Evolutionary conservation across 2,113 vertebrate species (phyloP).

Genomic region (Lagopus muta): DNA sequence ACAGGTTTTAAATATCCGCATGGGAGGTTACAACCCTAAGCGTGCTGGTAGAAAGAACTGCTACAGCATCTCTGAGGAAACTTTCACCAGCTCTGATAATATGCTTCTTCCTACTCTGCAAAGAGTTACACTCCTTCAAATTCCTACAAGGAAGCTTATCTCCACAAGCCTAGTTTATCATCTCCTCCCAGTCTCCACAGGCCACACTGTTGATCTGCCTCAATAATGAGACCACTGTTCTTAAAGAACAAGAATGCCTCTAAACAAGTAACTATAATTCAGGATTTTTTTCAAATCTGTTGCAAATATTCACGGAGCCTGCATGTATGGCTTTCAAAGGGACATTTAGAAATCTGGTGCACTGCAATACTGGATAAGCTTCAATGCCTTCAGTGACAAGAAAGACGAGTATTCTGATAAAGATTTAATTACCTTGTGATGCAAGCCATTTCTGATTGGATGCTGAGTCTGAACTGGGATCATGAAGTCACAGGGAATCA

Average conservation of each 20-base stretch:
- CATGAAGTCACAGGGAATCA: constrained; percentile 96
- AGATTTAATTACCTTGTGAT: constrained; percentile 86
- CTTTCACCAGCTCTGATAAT: background rate
- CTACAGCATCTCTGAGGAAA: background rate
- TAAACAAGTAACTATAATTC: background rate
- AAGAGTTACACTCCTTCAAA: background rate
- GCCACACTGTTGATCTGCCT: background rate
- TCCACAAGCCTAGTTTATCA: background rate
- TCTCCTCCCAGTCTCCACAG: background rate
- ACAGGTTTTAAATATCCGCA: background rate
- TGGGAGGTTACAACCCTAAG: background rate
- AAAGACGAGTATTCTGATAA: background rate
- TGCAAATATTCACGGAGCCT: background rate
- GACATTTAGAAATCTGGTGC: background rate
- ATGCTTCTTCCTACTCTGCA: background rate
- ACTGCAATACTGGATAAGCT: background rate
- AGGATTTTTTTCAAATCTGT: background rate
- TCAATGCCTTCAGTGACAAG: background rate
- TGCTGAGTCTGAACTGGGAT: constrained; percentile 94
- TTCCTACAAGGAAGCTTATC: background rate
- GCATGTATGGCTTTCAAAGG: background rate
- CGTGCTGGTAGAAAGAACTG: background rate
- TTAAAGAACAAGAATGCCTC: background rate
- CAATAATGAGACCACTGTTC: background rate
- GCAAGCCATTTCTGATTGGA: constrained; percentile 91